Base-by-base conservation (phyloP, 2,113 vertebrate species). In the Peromyscus polionotus region DNA sequence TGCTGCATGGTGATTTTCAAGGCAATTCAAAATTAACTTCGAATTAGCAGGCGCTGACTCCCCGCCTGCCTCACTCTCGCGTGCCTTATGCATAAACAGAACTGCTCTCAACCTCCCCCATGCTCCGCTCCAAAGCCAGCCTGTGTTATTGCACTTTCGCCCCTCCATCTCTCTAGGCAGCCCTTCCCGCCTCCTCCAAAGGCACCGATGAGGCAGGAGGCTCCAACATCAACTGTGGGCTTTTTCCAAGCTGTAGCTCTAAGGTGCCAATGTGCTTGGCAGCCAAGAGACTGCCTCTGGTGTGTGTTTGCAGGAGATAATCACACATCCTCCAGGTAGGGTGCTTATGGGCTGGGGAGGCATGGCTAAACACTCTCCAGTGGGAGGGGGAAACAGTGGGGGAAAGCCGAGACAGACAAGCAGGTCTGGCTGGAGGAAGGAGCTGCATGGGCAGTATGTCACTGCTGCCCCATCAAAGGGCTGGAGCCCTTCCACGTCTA, bases 11-110 rank as follows among this genome's bases (percentile, higher is more conserved):
- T 97, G 95, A 93, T 94, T 96, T 97, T 90, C 96, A 94, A 96
- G 95, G 97, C 95, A 88, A 94, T 96, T 97, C 96, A 65, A 68
- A 98, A 93, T 96, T 88, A 75, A 94, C 92, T 94, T 95, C 86
- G 68, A 92, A 96, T 97, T 96, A 10, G 95, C 84, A 31, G 92
- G 77, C n/a, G 48, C 94, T 63, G 33, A 63, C 76, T 94, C 94
- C 90, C 90, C 91, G 93, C 85, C 72, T 0, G 3, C 63, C 75
- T 61, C 0, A 0, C 42, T 84, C 97, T 12, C 24, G 0, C 7
- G 28, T 45, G 59, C 39, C 13, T 88, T 92, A 85, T 59, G 91
- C 90, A 80, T 86, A 8, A 96, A 59, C 79, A 93, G 28, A 79
- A 61, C 73, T 0, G 9, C 73, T 7, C 19, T 4, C 93, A 42